Evolutionary conservation across 2,888 invertebrate genomes (phyloP).

Genomic region (Melieria omissa): DNA sequence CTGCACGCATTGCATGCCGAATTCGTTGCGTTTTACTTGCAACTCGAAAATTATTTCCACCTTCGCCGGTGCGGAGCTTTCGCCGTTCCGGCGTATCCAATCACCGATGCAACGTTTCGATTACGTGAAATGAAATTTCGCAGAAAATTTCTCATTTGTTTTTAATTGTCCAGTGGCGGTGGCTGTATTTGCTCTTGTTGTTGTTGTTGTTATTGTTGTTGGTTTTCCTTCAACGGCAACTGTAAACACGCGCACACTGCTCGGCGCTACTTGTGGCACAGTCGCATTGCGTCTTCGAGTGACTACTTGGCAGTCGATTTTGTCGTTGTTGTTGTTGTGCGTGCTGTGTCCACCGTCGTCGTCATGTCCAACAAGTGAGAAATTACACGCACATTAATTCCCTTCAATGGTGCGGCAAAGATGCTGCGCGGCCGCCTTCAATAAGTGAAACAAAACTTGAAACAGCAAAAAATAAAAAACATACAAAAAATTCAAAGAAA

Average conservation of each 20-base stretch:
- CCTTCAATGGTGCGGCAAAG: constrained; percentile 33
- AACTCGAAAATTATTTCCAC: not conserved
- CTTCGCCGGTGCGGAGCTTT: not conserved
- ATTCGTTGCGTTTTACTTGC: constrained; percentile 4
- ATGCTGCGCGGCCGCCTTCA: not conserved
- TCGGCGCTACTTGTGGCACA: too few relatives aligned
- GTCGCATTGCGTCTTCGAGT: too few relatives aligned
- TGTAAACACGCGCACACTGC: not conserved
- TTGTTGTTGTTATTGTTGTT: constrained; percentile 7
- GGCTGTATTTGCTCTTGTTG: constrained; percentile 6
- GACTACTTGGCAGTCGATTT: too few relatives aligned
- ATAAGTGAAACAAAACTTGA: too few relatives aligned
- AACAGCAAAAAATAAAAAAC: too few relatives aligned
- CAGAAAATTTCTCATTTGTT: constrained; percentile 37
- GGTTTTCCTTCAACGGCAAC: not conserved
- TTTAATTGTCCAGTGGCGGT: constrained; percentile 19
- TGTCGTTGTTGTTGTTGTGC: constrained; percentile 8
- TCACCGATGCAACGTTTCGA: constrained; percentile 37
- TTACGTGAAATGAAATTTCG: constrained; percentile 36
- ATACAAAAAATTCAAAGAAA: too few relatives aligned
- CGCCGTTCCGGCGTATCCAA: constrained; percentile 14
- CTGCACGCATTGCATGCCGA: constrained; percentile 10
- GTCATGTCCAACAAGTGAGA: constrained; percentile 46
- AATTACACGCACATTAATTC: constrained; percentile 52
- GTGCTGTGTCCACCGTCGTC: not conserved